Evolutionary conservation across 2,888 invertebrate species (phyloP).

Genomic region (Chromoteleia sp.): DNA sequence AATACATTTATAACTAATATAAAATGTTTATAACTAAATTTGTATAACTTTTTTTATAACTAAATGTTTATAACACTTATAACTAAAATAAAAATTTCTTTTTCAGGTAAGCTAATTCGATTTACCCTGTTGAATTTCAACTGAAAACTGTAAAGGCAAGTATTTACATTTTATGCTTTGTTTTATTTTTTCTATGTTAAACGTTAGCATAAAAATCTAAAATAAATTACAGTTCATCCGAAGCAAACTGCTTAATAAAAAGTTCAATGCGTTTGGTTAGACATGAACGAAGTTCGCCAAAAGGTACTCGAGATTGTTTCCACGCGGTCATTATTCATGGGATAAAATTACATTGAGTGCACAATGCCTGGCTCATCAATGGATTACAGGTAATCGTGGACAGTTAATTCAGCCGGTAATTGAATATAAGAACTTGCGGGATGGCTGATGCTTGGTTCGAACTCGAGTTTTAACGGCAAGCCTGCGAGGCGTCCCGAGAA

Average conservation of each 20-base stretch:
- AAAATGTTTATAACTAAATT: too few species aligned
- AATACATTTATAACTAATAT: too few species aligned
- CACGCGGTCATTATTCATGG: not conserved
- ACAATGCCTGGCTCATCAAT: conserved; percentile 27
- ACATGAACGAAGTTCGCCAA: not conserved
- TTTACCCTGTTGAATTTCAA: not conserved
- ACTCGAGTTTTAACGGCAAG: conserved; percentile 42
- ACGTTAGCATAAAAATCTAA: too few species aligned
- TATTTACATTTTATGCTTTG: too few species aligned
- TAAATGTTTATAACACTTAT: too few species aligned
- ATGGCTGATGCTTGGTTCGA: too few species aligned
- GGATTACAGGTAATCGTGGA: conserved; percentile 25
- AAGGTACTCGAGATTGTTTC: not conserved
- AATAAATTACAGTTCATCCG: too few species aligned
- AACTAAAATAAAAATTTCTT: not conserved
- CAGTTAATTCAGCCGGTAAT: conserved; percentile 32
- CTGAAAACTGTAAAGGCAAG: too few species aligned
- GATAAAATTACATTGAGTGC: conserved; percentile 12
- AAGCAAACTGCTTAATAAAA: too few species aligned
- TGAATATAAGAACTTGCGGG: conserved; percentile 41
- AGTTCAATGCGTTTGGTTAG: not conserved
- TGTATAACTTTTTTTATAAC: too few species aligned
- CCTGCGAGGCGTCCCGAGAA: conserved; percentile 28
- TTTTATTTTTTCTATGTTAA: too few species aligned
- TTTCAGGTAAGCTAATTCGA: not conserved